Evolutionary conservation across 2,797 vertebrate species (phyloP).

Genomic region (Allobates femoralis): DNA sequence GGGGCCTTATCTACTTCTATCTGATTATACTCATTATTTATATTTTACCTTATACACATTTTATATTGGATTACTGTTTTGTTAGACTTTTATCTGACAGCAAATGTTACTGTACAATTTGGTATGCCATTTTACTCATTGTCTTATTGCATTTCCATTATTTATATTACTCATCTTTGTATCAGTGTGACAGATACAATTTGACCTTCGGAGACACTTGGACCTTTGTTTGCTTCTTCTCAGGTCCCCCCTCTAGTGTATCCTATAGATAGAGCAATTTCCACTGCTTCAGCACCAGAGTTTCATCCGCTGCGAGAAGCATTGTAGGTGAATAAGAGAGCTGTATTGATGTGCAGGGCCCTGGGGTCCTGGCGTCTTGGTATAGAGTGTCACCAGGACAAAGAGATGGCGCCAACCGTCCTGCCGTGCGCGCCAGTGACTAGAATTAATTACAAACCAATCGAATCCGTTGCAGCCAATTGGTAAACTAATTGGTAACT

Average conservation of each 20-base stretch:
- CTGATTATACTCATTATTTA: neutral
- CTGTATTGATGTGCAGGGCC: conserved; percentile 74
- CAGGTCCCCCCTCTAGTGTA: conserved; percentile 67
- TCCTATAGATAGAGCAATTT: conserved; percentile 65
- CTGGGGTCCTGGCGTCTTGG: conserved; percentile 72
- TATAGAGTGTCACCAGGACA: conserved; percentile 93
- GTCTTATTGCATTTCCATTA: neutral
- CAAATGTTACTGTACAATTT: neutral
- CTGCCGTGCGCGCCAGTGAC: conserved; percentile 87
- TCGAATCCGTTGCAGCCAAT: conserved; percentile 92
- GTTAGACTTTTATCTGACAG: neutral
- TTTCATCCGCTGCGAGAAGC: conserved; percentile 61
- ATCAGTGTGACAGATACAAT: conserved; percentile 8
- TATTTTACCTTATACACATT: neutral
- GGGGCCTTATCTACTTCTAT: neutral
- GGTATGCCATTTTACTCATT: neutral
- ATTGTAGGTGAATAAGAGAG: conserved; percentile 68
- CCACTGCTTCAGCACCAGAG: conserved; percentile 64
- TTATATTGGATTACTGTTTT: neutral
- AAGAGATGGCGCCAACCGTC: conserved; percentile 92
- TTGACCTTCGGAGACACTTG: conserved; percentile 70
- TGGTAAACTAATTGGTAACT: conserved; percentile 97
- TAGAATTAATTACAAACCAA: conserved; percentile 94
- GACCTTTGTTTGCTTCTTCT: conserved; percentile 47
- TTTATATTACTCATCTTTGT: neutral